Base-by-base conservation (phyloP, 2,888 invertebrate species). In the Nomada goodeniana region DNA sequence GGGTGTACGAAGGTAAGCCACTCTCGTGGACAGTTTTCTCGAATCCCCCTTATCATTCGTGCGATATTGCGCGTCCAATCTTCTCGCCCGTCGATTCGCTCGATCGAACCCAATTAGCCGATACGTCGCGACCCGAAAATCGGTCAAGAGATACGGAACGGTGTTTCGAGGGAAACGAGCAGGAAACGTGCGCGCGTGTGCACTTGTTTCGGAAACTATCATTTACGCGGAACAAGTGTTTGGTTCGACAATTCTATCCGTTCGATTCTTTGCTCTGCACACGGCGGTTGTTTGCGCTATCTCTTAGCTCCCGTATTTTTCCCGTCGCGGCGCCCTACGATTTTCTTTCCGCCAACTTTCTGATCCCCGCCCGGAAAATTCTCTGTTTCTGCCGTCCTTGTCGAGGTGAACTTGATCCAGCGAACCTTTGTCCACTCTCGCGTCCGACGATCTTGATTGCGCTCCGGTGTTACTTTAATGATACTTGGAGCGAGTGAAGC, bases 1-100 rank as follows among this genome's bases (percentile, higher is more conserved):
- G 98, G 98, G 97, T 98, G 0, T 98, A 98, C 94, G 98, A 98
- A 96, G 98, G 97, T 97, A 91, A 89, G 93, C 92, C 76, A 26
- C 53, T 78, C 63, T 50, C 15, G 7, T 7, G 36, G 36, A 36
- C 36, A 36, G 36, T 47, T 11, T 50, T 23, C 13, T 36, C 50
- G 11, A 26, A 64, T 47, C 59, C 29, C n/a, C 23, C 65, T 67
- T 67, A 65, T 80, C 55, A 71, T 78, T 71, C 71, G 60, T 65
- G 42, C 13, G 20, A 53, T 20, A n/a, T 20, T 26, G 42, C 42
- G 50, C 15, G 60, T 72, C 53, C 50, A 79, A 78, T 65, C 80
- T 52, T 15, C 18, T 13, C 2, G 15, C 20, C 13, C 42, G 9
- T 15, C n/a, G 42, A 63, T 42, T 47, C 4, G 0, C 36, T 36